Conservation (phyloP, 1,140 invertebrate species). For the Bombus pascuorum region DNA sequence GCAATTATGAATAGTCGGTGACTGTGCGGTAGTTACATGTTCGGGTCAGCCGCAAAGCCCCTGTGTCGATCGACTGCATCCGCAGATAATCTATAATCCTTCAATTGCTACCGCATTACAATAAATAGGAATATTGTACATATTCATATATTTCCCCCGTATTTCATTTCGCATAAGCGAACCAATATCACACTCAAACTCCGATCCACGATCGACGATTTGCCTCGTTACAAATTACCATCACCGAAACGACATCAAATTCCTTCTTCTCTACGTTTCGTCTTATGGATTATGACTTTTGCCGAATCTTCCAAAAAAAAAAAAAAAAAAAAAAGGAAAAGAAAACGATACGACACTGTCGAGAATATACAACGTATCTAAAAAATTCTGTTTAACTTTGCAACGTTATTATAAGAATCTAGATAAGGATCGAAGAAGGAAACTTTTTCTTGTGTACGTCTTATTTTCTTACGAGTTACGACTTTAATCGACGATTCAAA, state of each 20-base stretch:
- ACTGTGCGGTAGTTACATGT: conserved; percentile 51
- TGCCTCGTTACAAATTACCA: neutral
- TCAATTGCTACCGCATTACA: conserved; percentile 77
- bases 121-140: conserved; percentile 57
- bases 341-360: too few species aligned
- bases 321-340: too few species aligned
- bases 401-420: too few species aligned
- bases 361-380: too few species aligned
- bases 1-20: conserved; percentile 57
- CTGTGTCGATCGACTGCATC: conserved; percentile 42
- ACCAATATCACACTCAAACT: neutral
- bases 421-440: too few species aligned
- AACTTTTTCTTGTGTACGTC: too few species aligned
- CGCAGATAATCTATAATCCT: conserved; percentile 73
- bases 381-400: too few species aligned
- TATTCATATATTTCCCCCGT: neutral
- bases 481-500: too few species aligned
- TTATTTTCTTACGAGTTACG: too few species aligned
- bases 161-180: conserved; percentile 2
- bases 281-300: neutral
- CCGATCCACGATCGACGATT: neutral
- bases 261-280: neutral
- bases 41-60: conserved; percentile 60
- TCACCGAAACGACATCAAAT: neutral
- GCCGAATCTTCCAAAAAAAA: neutral